Evolutionary conservation across 2,888 invertebrate species (phyloP).

Genomic region (Crematogaster levior): DNA sequence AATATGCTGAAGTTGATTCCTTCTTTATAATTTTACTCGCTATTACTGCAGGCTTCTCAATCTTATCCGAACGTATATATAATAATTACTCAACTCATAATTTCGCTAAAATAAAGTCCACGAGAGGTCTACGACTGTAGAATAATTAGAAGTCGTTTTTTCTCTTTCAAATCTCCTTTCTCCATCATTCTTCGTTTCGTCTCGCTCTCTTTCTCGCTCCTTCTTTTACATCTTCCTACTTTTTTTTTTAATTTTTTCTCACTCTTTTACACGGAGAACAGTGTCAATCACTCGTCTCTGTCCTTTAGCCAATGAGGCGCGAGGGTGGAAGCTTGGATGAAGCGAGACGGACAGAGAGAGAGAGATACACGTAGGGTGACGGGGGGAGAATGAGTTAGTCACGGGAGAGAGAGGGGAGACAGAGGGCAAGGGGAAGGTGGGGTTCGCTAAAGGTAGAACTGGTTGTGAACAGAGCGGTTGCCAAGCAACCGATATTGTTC

Average conservation of each 20-base stretch:
- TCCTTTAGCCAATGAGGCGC: not conserved
- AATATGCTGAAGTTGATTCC: not conserved
- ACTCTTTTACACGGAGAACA: not conserved
- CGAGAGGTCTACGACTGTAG: not conserved
- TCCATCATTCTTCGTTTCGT: not conserved
- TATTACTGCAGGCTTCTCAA: not conserved
- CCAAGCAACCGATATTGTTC: constrained; percentile 73
- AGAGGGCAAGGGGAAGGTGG: not conserved
- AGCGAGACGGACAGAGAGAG: constrained; percentile 9
- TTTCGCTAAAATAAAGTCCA: not conserved
- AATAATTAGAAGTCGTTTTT: constrained; percentile 17
- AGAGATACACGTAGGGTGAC: constrained; percentile 12
- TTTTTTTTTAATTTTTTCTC: not conserved
- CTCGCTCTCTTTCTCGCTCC: not conserved
- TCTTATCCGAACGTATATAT: constrained; percentile 1
- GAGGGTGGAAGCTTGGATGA: constrained; percentile 4
- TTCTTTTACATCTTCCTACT: not conserved
- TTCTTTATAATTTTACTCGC: not conserved
- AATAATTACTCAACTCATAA: constrained; percentile 6
- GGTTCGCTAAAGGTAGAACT: constrained; percentile 50
- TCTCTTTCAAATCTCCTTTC: not conserved
- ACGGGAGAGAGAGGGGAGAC: not conserved
- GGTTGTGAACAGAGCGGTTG: constrained; percentile 68
- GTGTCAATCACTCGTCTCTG: constrained; percentile 37
- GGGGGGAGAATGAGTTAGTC: constrained; percentile 22